These are phyloP conservation scores for Proterorhinus semilunaris DNA, from an alignment of 2,113 vertebrate species.

Conservation along the genomic window DNA sequence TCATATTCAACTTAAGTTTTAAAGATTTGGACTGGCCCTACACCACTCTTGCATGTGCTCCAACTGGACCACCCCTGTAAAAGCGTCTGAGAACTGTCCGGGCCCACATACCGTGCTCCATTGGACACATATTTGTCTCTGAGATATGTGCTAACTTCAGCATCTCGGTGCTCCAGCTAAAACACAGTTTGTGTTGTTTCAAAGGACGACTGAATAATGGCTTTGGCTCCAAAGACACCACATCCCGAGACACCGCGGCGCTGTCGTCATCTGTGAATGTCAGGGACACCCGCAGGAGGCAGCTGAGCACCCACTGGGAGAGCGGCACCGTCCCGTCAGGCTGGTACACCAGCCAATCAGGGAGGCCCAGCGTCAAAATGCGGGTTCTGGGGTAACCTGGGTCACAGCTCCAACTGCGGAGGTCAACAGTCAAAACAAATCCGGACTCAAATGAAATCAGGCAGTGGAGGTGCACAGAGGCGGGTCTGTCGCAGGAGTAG, in stretches of 20 bases:
- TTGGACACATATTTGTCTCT: conserved; percentile 38
- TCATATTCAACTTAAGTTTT: too few species aligned
- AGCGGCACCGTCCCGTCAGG: conserved; percentile 67
- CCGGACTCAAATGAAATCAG: conserved; percentile 66
- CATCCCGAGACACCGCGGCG: conserved; percentile 33
- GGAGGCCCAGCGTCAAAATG: conserved; percentile 62
- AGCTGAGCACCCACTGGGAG: conserved; percentile 61
- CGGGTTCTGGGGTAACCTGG: conserved; percentile 44
- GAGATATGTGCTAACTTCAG: conserved; percentile 36
- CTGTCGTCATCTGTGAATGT: conserved; percentile 21
- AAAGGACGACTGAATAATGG: conserved; percentile 65
- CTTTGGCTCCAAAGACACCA: conserved; percentile 50
- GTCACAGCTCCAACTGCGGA: conserved; percentile 70
- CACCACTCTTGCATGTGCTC: too few species aligned
- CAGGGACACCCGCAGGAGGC: conserved; percentile 56
- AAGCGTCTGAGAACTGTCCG: background rate
- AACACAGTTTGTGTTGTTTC: conserved; percentile 70
- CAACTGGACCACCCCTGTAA: background rate
- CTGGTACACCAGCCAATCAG: conserved; percentile 79
- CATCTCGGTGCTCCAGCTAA: conserved; percentile 64
- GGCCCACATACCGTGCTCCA: conserved; percentile 64
- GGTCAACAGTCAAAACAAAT: conserved; percentile 35
- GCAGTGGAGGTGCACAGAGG: conserved; percentile 67
- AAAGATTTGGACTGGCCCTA: too few species aligned
- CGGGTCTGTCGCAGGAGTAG: conserved; percentile 66